phyloP scores from a whole-genome alignment of 2,113 vertebrate species.

The Tylochromis polylepis region DNA sequence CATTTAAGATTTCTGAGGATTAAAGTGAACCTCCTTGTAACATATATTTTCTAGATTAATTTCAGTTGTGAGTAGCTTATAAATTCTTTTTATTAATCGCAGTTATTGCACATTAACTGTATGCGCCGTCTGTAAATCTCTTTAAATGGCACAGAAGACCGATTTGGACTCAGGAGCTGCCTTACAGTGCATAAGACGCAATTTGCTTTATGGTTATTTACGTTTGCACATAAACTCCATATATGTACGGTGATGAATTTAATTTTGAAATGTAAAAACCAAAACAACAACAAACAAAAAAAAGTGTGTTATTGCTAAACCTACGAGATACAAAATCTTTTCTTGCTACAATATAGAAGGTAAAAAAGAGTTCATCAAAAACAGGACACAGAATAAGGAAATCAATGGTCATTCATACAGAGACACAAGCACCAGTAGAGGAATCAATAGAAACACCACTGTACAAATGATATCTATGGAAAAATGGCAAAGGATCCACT shows the following conservation, averaged over 20 bases:
- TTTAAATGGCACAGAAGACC: constrained; percentile 25
- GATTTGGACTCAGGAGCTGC: constrained; percentile 46
- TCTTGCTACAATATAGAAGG: constrained; percentile 73
- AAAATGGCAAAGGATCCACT: constrained; percentile 17
- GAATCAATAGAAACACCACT: constrained; percentile 63
- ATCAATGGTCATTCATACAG: constrained; percentile 48
- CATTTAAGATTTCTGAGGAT: neutral
- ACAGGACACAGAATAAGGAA: constrained; percentile 32
- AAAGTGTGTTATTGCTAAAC: constrained; percentile 75
- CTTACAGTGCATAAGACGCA: constrained; percentile 45
- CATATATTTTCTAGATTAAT: constrained; percentile 21
- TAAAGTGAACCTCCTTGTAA: neutral
- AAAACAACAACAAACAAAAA: constrained; percentile 31
- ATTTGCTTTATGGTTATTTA: constrained; percentile 5
- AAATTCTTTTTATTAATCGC: neutral
- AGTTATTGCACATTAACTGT: constrained; percentile 51
- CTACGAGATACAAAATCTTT: constrained; percentile 70
- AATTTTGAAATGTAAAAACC: constrained; percentile 29
- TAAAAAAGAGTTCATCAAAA: constrained; percentile 70
- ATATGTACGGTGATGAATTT: neutral
- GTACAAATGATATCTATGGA: constrained; percentile 53
- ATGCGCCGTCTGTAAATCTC: constrained; percentile 25
- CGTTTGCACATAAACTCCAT: neutral
- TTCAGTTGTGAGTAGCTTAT: constrained; percentile 1
- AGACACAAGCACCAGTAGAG: constrained; percentile 70